Evolutionary conservation across 2,797 vertebrate genomes (phyloP), one percentile per base, ranked within the genome.

Genomic region (Mus spretus): DNA sequence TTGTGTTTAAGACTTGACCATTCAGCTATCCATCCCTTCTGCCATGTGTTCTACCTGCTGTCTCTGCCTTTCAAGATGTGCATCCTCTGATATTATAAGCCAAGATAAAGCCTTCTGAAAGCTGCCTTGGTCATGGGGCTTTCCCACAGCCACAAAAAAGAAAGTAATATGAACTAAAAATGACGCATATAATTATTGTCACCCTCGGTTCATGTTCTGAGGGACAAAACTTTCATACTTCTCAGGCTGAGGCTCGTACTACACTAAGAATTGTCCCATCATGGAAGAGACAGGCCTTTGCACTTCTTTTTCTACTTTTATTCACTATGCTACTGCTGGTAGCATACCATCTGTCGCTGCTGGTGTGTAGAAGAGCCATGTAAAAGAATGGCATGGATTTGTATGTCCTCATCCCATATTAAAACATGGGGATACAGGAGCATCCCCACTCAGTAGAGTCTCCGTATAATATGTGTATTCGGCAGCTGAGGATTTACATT

Each of bases 201-300:
- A 96, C 61, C 87, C 88, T 74, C 63, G 82, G 86, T 77, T 89
- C 65, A 77, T 92, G 70, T 74, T 93, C 79, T 86, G 31, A 95
- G 37, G 40, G 87, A 50, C 78, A 95, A 72, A 67, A 77, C 90
- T 91, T 87, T 86, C 44, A 1, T 50, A 65, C 63, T 50, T 96
- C 96, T 55, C 89, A 94, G 75, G 55, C 7, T 80, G 57, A 95
- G 59, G 44, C 53, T 78, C 70, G 63, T 72, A 55, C 50, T 92
- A 75, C 91, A 81, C 17, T 75, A 61, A 74, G 89, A 86, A 40
- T 75, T 3, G 85, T 44, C 85, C 67, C 75, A 10, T 3, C 9
- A 47, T 13, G 22, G 37, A 37, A 75, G 6, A 92, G 78, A 82
- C 1, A 67, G 83, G 47, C 50, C 57, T 57, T 44, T 28, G 10